These are phyloP conservation scores for Sternarchorhynchus goeldii DNA, from an alignment of 2,797 vertebrate genomes.

Conservation along the genomic window DNA sequence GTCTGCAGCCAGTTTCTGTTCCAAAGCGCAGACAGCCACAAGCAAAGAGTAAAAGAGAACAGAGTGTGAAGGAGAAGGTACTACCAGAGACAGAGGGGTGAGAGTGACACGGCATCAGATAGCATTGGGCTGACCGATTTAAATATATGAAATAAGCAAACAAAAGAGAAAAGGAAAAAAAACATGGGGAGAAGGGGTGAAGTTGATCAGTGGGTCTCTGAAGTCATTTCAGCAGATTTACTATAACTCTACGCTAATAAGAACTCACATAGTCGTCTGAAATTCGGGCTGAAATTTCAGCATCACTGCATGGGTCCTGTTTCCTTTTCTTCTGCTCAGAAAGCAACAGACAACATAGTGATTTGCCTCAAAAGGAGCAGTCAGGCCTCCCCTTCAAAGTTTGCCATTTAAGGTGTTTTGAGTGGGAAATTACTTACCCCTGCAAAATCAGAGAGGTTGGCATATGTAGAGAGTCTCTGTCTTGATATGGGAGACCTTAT, in stretches of 20 bases:
- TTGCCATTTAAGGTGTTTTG: not conserved
- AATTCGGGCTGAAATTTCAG: constrained; percentile 64
- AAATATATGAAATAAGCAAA: too few species aligned
- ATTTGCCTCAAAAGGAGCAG: constrained; percentile 38
- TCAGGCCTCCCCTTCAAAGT: constrained; percentile 37
- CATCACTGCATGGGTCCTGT: constrained; percentile 70
- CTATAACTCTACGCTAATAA: constrained; percentile 31
- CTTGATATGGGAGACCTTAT: constrained; percentile 62
- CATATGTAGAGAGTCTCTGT: constrained; percentile 59
- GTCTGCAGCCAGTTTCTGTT: constrained; percentile 40
- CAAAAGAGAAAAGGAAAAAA: not conserved
- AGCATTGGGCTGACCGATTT: not conserved
- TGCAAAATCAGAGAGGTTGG: constrained; percentile 68
- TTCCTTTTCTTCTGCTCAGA: constrained; percentile 80
- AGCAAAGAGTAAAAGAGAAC: not conserved
- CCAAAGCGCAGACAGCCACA: constrained; percentile 35
- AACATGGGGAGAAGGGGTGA: not conserved
- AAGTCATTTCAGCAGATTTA: constrained; percentile 17
- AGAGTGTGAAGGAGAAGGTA: constrained; percentile 19
- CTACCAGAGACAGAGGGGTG: constrained; percentile 14
- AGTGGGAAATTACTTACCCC: constrained; percentile 67
- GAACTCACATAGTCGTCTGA: constrained; percentile 71
- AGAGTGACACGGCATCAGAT: not conserved
- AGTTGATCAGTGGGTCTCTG: not conserved
- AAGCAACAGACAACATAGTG: constrained; percentile 50